A percentile compares a stretch with the other conserved stretches of the same genome.
phyloP scores from a whole-genome alignment of 2,888 invertebrate species.

The Mythimna impura region DNA sequence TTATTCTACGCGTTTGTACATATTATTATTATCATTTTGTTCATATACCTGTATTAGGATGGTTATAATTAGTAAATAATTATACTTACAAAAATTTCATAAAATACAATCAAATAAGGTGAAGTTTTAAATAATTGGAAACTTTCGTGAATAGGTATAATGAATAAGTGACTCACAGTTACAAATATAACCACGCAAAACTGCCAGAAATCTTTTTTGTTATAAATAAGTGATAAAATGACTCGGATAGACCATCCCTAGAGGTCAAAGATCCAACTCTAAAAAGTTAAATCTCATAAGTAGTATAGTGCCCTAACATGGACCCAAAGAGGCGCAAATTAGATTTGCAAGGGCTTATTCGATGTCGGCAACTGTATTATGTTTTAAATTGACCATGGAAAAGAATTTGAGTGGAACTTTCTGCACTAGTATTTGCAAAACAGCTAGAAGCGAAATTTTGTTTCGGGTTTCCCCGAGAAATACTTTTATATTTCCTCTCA shows the following conservation, averaged over 20 bases:
- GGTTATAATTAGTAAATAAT: too few relatives aligned
- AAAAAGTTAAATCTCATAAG: constrained; percentile 36
- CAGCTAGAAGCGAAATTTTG: constrained; percentile 21
- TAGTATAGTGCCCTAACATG: constrained; percentile 52
- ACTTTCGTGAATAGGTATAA: too few relatives aligned
- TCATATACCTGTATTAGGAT: too few relatives aligned
- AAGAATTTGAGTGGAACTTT: constrained; percentile 78
- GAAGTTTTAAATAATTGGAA: too few relatives aligned
- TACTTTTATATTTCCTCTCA: not conserved
- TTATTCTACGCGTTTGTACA: too few relatives aligned
- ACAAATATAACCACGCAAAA: not conserved
- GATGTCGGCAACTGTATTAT: constrained; percentile 85
- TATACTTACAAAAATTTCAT: too few relatives aligned
- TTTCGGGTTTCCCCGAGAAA: not conserved
- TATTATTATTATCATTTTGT: too few relatives aligned
- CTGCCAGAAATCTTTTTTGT: not conserved
- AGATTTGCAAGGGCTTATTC: constrained; percentile 84
- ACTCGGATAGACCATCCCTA: not conserved
- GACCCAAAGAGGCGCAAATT: constrained; percentile 81
- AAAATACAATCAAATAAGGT: too few relatives aligned
- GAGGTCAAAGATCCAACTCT: constrained; percentile 33
- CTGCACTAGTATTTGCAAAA: constrained; percentile 52
- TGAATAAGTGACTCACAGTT: not conserved
- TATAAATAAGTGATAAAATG: not conserved
- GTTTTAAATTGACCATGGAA: constrained; percentile 89